Conservation (phyloP, 2,797 vertebrate species). For the Acanthurus lineatus region DNA sequence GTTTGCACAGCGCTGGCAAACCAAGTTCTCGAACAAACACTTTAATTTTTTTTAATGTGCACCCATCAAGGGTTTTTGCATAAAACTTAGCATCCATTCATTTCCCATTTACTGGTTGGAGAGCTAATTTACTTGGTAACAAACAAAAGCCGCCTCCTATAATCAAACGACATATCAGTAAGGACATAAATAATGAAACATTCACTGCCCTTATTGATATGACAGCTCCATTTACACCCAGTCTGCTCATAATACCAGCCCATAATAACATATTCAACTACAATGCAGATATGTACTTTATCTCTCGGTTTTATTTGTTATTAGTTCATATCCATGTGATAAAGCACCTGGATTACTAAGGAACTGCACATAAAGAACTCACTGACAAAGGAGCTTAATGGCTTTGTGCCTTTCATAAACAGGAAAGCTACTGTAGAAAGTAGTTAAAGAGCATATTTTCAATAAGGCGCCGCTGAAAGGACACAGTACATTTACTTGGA, state of each 20-base stretch:
- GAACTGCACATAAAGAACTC: constrained; percentile 27
- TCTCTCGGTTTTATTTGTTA: constrained; percentile 27
- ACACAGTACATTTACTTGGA: constrained; percentile 17
- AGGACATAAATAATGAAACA: constrained; percentile 40
- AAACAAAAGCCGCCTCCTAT: constrained; percentile 20
- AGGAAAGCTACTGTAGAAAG: constrained; percentile 14
- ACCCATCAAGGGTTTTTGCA: not conserved
- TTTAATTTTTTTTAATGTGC: not conserved
- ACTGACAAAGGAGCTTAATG: constrained; percentile 12
- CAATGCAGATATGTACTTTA: constrained; percentile 27
- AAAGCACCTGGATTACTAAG: constrained; percentile 28
- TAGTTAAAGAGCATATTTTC: constrained; percentile 20
- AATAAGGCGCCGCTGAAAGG: constrained; percentile 3
- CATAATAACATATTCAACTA: constrained; percentile 24
- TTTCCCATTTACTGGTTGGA: not conserved
- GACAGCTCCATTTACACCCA: constrained; percentile 19
- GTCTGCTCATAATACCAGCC: not conserved
- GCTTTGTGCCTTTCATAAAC: constrained; percentile 34
- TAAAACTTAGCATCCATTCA: not conserved
- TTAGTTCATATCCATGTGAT: constrained; percentile 9
- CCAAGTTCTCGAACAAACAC: not conserved
- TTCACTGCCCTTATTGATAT: constrained; percentile 2
- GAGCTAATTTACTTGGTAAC: constrained; percentile 12
- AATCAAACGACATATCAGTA: constrained; percentile 31
- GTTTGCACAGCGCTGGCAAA: not conserved